These are phyloP conservation scores for Corythoichthys intestinalis DNA, from an alignment of 2,113 vertebrate species.

Conservation along the genomic window DNA sequence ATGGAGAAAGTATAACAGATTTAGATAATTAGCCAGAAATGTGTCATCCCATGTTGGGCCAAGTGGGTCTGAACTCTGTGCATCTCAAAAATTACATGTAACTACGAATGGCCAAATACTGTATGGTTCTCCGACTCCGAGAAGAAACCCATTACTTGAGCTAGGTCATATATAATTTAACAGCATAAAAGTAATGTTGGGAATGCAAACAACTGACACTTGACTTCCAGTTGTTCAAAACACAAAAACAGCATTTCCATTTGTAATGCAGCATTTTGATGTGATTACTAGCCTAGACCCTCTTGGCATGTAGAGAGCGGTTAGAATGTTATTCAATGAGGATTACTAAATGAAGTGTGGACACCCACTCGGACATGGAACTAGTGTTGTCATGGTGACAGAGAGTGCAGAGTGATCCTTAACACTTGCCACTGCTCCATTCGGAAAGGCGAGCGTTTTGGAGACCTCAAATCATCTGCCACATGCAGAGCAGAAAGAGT, in stretches of 20 bases:
- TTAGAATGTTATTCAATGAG: constrained; percentile 55
- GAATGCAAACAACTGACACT: constrained; percentile 21
- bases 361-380: constrained; percentile 66
- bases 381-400: constrained; percentile 75
- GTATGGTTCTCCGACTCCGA: not conserved
- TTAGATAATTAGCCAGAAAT: not conserved
- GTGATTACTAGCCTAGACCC: constrained; percentile 52
- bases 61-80: not conserved
- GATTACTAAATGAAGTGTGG: constrained; percentile 68
- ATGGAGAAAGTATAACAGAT: not conserved
- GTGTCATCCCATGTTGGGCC: not conserved
- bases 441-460: constrained; percentile 38
- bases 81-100: not conserved
- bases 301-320: constrained; percentile 61
- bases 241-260: constrained; percentile 37
- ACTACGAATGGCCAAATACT: not conserved
- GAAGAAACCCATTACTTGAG: not conserved
- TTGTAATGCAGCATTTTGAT: constrained; percentile 37
- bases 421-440: constrained; percentile 33
- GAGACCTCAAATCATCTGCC: constrained; percentile 48
- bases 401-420: constrained; percentile 62
- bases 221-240: constrained; percentile 27
- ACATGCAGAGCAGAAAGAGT: constrained; percentile 57
- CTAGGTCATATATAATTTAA: not conserved
- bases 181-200: not conserved